phyloP scores from a whole-genome alignment of 2,888 invertebrate genomes.

The Drosophila emarginata region DNA sequence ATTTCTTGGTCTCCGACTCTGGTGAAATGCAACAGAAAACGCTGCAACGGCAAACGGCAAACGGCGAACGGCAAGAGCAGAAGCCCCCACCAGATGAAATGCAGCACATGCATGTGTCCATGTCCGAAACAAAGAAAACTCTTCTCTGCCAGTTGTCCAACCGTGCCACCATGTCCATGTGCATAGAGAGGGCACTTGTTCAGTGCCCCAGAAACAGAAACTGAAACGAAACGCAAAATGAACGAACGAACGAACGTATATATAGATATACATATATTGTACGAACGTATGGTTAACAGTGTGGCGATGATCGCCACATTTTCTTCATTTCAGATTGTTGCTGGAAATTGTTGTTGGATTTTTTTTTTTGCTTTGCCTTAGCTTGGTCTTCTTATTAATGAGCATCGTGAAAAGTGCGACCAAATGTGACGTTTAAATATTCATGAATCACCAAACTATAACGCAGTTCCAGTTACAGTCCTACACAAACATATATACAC shows the following conservation, averaged over 20 bases:
- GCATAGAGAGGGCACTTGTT: constrained; percentile 78
- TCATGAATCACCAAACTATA: constrained; percentile 79
- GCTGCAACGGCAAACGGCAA: constrained; percentile 2
- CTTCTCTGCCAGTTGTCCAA: constrained; percentile 70
- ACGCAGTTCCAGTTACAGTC: constrained; percentile 61
- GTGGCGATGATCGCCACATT: constrained; percentile 66
- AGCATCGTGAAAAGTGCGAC: constrained; percentile 80
- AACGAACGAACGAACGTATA: no score
- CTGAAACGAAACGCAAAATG: constrained; percentile 32
- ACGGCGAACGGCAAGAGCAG: constrained; percentile 8
- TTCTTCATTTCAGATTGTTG: constrained; percentile 59
- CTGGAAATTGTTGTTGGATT: no score
- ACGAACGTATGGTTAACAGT: no score
- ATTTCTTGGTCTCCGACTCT: constrained; percentile 22
- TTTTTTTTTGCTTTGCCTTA: constrained; percentile 9
- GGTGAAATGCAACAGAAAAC: constrained; percentile 57
- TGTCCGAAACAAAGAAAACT: constrained; percentile 74
- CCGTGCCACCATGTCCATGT: constrained; percentile 65
- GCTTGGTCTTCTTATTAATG: constrained; percentile 74
- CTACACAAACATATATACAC: constrained; percentile 31
- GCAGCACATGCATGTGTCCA: constrained; percentile 72
- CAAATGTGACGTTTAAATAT: constrained; percentile 82
- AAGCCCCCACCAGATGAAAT: constrained; percentile 56
- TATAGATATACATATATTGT: no score
- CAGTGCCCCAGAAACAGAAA: constrained; percentile 62